phyloP scores from a whole-genome alignment of 2,888 invertebrate species.

The Zonitis immaculata region DNA sequence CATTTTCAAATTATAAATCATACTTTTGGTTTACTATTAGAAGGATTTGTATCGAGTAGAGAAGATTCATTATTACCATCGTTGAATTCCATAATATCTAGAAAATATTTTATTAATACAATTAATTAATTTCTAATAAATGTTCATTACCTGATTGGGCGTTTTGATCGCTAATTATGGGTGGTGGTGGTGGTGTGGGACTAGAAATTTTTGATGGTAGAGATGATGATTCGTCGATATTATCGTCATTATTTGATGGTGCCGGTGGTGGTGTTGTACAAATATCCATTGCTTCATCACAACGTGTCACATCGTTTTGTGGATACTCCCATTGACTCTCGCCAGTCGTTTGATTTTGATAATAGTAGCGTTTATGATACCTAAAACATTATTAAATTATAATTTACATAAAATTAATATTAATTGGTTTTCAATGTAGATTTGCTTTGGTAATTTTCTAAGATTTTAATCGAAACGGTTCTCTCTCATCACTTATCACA shows the following conservation, averaged over 20 bases:
- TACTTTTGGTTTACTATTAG: too few species aligned
- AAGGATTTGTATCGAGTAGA: too few species aligned
- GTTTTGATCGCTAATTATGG: slow-evolving; percentile 32
- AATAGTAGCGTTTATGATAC: slow-evolving; percentile 63
- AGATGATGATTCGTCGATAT: slow-evolving; percentile 44
- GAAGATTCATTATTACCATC: too few species aligned
- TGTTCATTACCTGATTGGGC: too few species aligned
- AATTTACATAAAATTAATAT: slow-evolving; percentile 16
- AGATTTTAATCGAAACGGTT: too few species aligned
- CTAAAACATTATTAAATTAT: slow-evolving; percentile 49
- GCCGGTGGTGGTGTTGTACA: slow-evolving; percentile 55
- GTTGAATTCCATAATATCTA: too few species aligned
- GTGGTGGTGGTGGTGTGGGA: slow-evolving; percentile 41
- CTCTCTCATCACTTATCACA: too few species aligned
- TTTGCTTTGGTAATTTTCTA: too few species aligned
- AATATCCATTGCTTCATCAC: slow-evolving; percentile 58
- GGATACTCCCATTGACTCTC: slow-evolving; percentile 64
- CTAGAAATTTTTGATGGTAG: slow-evolving; percentile 34
- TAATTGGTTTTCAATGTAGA: too few species aligned
- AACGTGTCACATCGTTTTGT: slow-evolving; percentile 48
- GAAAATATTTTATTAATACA: too few species aligned
- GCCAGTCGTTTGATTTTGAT: slow-evolving; percentile 56
- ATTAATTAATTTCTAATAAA: too few species aligned
- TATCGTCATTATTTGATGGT: slow-evolving; percentile 9
- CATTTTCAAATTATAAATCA: too few species aligned